Conservation (phyloP, 1,140 invertebrate species). For the Zaprionus tsacasi region DNA sequence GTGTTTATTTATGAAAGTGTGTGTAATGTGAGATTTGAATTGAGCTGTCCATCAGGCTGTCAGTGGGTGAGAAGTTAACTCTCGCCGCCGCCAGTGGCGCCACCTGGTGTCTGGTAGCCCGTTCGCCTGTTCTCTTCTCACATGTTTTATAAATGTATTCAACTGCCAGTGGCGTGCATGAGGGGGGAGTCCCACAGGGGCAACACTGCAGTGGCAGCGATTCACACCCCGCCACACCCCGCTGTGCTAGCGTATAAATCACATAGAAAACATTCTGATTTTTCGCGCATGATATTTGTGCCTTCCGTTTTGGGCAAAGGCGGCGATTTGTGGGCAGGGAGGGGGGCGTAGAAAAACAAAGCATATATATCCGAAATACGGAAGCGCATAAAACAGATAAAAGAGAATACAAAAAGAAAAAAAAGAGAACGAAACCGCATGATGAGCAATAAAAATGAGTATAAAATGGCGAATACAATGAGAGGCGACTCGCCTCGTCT, state of each 20-base stretch:
- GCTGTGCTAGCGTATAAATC: slow-evolving; percentile 63
- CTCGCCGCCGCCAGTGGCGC: neutral
- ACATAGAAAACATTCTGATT: slow-evolving; percentile 78
- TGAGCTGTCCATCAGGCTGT: slow-evolving; percentile 45
- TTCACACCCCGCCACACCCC: neutral
- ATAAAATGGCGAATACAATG: slow-evolving; percentile 52
- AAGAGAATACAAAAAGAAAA: slow-evolving; percentile 26
- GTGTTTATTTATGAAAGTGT: slow-evolving; percentile 68
- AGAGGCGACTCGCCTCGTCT: slow-evolving; percentile 13
- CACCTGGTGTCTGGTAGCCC: neutral
- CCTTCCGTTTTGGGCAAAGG: slow-evolving; percentile 42
- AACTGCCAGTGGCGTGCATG: neutral
- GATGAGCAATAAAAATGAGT: slow-evolving; percentile 76
- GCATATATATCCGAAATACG: slow-evolving; percentile 21
- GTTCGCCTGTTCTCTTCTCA: neutral
- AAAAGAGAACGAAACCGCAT: slow-evolving; percentile 37
- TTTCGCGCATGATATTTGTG: slow-evolving; percentile 78
- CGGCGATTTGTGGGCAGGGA: slow-evolving; percentile 33
- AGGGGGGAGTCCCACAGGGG: neutral
- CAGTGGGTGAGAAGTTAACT: slow-evolving; percentile 27
- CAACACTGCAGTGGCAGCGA: neutral
- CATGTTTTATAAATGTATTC: slow-evolving; percentile 33
- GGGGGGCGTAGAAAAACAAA: slow-evolving; percentile 16
- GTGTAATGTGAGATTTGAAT: slow-evolving; percentile 43
- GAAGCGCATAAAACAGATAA: slow-evolving; percentile 20